A percentile compares a stretch with the other conserved stretches of the same genome.
These are phyloP conservation scores for Oedothorax gibbosus DNA, from an alignment of 1,140 invertebrate species.

Conservation along the genomic window DNA sequence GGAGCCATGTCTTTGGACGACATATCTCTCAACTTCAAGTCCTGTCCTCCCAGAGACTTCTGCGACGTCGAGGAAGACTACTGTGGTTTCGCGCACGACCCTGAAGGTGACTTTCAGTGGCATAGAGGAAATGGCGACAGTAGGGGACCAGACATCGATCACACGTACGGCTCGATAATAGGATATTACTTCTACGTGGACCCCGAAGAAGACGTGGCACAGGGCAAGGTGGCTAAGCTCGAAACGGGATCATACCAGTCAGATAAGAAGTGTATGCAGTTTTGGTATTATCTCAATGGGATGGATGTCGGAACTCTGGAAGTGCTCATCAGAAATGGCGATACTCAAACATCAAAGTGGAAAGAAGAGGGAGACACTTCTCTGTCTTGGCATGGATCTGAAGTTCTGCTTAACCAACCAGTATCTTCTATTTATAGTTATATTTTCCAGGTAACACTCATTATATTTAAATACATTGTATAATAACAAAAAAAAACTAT, in stretches of 20 bases:
- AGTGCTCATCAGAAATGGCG: conserved; percentile 47
- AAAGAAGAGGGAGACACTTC: conserved; percentile 51
- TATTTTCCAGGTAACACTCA: conserved; percentile 45
- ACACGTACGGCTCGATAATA: conserved; percentile 60
- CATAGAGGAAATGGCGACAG: conserved; percentile 33
- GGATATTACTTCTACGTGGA: conserved; percentile 63
- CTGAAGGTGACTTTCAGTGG: conserved; percentile 50
- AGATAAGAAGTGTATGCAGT: conserved; percentile 61
- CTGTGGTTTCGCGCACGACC: conserved; percentile 55
- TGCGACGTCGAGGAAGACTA: conserved; percentile 60
- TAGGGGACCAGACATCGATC: conserved; percentile 63
- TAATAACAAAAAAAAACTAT: conserved; percentile 13
- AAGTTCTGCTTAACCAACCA: conserved; percentile 49
- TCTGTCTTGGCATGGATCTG: conserved; percentile 54
- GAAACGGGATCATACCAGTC: conserved; percentile 48
- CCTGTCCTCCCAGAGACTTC: conserved; percentile 56
- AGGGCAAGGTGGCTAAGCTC: conserved; percentile 44
- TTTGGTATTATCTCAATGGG: conserved; percentile 64
- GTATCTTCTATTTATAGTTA: conserved; percentile 20
- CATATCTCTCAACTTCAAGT: conserved; percentile 37
- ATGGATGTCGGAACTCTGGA: conserved; percentile 60
- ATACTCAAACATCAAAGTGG: conserved; percentile 38
- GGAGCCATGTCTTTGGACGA: conserved; percentile 62
- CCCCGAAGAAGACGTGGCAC: neutral
- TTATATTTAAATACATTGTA: neutral